Base-by-base conservation (phyloP, 2,113 vertebrate genomes). In the Mus pahari region DNA sequence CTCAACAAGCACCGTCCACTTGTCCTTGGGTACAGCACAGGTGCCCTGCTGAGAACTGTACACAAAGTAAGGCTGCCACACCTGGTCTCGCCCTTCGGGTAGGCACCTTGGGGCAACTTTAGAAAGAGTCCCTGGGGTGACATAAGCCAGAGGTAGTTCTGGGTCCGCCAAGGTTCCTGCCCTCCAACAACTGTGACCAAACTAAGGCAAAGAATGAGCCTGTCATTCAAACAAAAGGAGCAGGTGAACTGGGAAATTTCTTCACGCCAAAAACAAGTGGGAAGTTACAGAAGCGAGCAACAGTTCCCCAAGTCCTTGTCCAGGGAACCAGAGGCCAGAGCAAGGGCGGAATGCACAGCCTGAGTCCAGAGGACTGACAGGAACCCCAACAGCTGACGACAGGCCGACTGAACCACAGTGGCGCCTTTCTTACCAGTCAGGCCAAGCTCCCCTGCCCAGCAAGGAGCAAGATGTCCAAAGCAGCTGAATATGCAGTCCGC, bases 61-160 rank as follows among this genome's bases (percentile, higher is more conserved):
- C 55, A 93, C 66, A 95, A 78, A 95, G 84, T 39, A 64, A 96
- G 75, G 86, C 73, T 10, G 14, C 55, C 77, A 62, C 66, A 39
- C 36, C 71, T 68, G 36, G 53, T 39, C 70, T n/a, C 17, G 3
- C 20, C 82, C 89, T 24, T 31, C 20, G 42, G 39, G 82, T 1
- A 78, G 7, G 88, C 42, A 78, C 39, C 19, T 28, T 36, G 77
- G 89, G 77, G 39, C 33, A 94, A 62, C 79, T 91, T 77, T 17
- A 60, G 83, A 96, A 84, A 68, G 1, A 31, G 31, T 45, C 4
- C 39, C 5, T 13, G 8, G 42, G 88, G 48, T 91, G 55, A n/a
- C 5, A 39, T 3, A 50, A 75, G 82, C 19, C 36, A 53, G 19
- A 70, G 10, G 8, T 31, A 26, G 31, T 94, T 33, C 58, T n/a